Percentiles rank a stretch among this genome's conserved stretches.
Evolutionary conservation across 2,888 invertebrate genomes (phyloP).

Genomic region (Lymantria dispar): DNA sequence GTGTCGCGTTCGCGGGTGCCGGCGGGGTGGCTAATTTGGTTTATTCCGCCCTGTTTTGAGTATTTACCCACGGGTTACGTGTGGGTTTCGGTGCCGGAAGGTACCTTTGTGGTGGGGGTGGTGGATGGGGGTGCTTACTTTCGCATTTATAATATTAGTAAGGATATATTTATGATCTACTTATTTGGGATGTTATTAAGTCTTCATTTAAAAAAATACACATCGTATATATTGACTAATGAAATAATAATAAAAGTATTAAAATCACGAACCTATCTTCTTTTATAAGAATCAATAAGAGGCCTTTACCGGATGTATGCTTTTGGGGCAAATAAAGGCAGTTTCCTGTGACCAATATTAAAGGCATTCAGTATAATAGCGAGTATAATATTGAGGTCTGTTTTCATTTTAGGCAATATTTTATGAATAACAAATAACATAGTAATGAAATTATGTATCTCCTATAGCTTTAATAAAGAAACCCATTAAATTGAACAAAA

Average conservation of each 20-base stretch:
- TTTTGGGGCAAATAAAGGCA: conserved; percentile 64
- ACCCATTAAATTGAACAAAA: too few relatives aligned
- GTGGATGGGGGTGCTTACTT: too few relatives aligned
- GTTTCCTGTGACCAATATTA: conserved; percentile 69
- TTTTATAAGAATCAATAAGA: conserved; percentile 57
- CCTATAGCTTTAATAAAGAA: background rate
- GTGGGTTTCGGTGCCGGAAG: too few relatives aligned
- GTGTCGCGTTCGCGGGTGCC: too few relatives aligned
- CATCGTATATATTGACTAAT: conserved; percentile 56
- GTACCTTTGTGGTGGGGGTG: too few relatives aligned
- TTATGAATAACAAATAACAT: background rate
- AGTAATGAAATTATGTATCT: background rate
- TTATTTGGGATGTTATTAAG: background rate
- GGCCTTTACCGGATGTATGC: conserved; percentile 60
- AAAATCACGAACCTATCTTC: conserved; percentile 37
- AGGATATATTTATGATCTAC: too few relatives aligned
- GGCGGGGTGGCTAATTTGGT: too few relatives aligned
- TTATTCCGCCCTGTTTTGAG: too few relatives aligned
- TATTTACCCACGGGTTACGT: too few relatives aligned
- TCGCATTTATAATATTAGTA: too few relatives aligned
- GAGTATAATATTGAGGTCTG: conserved; percentile 24
- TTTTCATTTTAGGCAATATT: conserved; percentile 15
- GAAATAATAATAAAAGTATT: conserved; percentile 52
- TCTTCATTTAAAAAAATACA: conserved; percentile 42
- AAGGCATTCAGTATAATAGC: conserved; percentile 38